These are phyloP conservation scores for Heliconius nattereri DNA, from an alignment of 1,140 invertebrate species.

Conservation along the genomic window DNA sequence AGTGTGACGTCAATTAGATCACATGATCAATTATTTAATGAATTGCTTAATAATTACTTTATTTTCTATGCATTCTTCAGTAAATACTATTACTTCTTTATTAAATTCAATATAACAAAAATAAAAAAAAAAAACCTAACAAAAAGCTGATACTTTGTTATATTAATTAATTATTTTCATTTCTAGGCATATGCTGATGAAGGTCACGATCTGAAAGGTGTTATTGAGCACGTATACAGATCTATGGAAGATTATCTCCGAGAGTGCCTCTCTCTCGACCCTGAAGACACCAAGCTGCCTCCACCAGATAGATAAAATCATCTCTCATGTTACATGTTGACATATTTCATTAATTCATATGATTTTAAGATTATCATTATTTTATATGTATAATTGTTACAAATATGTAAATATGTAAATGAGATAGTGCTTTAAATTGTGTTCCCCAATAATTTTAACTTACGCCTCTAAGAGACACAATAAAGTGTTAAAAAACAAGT, in stretches of 20 bases:
- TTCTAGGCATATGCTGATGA: constrained; percentile 91
- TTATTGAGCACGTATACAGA: constrained; percentile 90
- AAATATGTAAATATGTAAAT: constrained; percentile 77
- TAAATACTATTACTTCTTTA: too few species aligned
- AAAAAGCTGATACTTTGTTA: neutral
- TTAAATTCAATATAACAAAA: too few species aligned
- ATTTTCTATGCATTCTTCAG: neutral
- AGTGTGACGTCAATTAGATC: too few species aligned
- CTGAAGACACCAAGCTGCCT: constrained; percentile 83
- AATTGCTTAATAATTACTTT: neutral
- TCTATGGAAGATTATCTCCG: constrained; percentile 93
- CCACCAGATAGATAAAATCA: constrained; percentile 78
- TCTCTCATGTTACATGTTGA: constrained; percentile 20
- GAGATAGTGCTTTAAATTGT: constrained; percentile 77
- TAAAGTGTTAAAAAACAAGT: neutral
- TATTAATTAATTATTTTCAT: neutral
- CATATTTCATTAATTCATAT: constrained; percentile 31
- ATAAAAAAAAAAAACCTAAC: too few species aligned
- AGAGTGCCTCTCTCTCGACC: constrained; percentile 91
- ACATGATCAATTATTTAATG: too few species aligned
- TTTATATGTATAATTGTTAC: constrained; percentile 56
- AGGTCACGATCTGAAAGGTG: constrained; percentile 88
- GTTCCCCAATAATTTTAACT: constrained; percentile 60
- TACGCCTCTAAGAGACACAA: constrained; percentile 44
- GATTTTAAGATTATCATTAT: constrained; percentile 33